These are phyloP conservation scores for Corapipo altera DNA, from an alignment of 2,113 vertebrate genomes.

Conservation along the genomic window DNA sequence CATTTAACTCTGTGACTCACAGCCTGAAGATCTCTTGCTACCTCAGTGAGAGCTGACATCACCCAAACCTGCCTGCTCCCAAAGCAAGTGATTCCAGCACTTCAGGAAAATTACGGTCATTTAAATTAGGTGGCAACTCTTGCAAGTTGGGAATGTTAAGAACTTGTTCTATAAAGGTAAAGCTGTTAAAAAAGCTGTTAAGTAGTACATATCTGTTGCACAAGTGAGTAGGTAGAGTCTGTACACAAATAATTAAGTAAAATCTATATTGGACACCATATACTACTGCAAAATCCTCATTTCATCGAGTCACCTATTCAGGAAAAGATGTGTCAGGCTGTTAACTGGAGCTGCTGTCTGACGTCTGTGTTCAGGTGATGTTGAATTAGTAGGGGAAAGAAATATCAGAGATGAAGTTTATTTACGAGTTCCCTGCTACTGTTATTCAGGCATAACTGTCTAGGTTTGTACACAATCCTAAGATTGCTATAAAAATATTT, in stretches of 20 bases:
- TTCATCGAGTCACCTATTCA: neutral
- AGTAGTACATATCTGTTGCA: neutral
- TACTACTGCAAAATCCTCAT: neutral
- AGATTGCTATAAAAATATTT: neutral
- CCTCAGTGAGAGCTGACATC: neutral
- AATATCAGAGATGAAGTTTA: neutral
- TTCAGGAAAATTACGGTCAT: rapidly evolving
- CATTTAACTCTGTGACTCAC: neutral
- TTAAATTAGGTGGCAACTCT: neutral
- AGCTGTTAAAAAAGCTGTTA: neutral
- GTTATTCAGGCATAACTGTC: neutral
- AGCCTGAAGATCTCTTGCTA: neutral
- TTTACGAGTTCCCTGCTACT: neutral
- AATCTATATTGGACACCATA: neutral
- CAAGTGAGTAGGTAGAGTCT: neutral
- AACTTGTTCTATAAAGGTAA: neutral
- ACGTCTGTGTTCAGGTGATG: neutral
- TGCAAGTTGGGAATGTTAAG: neutral
- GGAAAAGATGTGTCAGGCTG: neutral
- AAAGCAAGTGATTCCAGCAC: neutral
- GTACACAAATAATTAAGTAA: neutral
- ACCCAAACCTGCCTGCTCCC: neutral
- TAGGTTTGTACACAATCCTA: neutral
- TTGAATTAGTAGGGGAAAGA: neutral
- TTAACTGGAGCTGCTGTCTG: neutral